phyloP scores from a whole-genome alignment of 2,113 vertebrate species.

The Natator depressus region DNA sequence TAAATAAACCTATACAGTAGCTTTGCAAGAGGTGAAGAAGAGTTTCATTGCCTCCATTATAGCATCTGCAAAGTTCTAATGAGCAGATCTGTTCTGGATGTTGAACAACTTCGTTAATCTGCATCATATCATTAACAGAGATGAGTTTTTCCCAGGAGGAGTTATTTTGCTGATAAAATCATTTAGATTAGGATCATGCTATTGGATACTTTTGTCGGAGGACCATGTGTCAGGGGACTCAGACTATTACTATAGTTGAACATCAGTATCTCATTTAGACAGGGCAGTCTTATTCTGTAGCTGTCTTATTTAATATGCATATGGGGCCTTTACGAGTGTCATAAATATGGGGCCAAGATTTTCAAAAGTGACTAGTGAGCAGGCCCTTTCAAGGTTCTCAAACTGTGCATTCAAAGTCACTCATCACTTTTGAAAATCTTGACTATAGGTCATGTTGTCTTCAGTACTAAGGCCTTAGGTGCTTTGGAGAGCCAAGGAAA shows the following conservation, averaged over 20 bases:
- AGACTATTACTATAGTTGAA: background rate
- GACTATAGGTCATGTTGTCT: background rate
- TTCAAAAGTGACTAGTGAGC: background rate
- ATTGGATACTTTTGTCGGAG: background rate
- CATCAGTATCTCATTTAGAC: background rate
- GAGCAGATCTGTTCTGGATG: background rate
- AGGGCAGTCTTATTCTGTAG: background rate
- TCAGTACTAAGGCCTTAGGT: background rate
- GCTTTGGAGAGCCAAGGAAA: background rate
- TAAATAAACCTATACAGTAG: background rate
- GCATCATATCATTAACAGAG: background rate
- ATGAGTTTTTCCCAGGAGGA: background rate
- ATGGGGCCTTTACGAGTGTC: background rate
- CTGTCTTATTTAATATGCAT: background rate
- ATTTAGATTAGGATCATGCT: background rate
- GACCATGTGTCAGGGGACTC: background rate
- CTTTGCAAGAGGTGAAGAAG: background rate
- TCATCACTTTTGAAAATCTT: background rate
- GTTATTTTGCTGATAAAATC: background rate
- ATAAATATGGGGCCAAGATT: background rate
- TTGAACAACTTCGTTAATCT: background rate
- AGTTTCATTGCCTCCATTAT: background rate
- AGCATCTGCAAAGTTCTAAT: background rate
- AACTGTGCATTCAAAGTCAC: background rate
- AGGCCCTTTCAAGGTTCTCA: background rate